Evolutionary conservation across 92 coral and sea anemone genomes (phyloP).

Genomic region (Paragorgia papillata): DNA sequence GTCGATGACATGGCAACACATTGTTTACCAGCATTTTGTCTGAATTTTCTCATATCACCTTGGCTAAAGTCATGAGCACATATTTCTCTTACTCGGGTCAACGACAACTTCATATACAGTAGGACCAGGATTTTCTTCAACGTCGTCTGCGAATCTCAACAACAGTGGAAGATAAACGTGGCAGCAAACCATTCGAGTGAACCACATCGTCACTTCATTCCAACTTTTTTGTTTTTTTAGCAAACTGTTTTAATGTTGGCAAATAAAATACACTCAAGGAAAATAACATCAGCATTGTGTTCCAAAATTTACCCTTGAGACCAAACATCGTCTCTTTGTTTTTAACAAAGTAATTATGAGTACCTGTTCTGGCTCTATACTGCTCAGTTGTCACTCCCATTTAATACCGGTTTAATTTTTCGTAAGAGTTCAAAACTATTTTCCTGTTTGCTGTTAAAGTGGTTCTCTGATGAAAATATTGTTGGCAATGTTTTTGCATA

Average conservation of each 20-base stretch:
- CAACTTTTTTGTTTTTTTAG: too few species aligned
- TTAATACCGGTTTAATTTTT: too few species aligned
- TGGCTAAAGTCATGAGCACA: slow-evolving; percentile 10
- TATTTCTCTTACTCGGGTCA: not conserved
- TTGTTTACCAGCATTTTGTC: not conserved
- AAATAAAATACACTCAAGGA: slow-evolving; percentile 21
- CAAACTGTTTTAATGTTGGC: slow-evolving; percentile 9
- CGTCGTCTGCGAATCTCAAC: slow-evolving; percentile 3
- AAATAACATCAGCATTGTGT: slow-evolving; percentile 25
- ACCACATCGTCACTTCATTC: too few species aligned
- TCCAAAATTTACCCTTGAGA: slow-evolving; percentile 25
- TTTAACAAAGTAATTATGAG: not conserved
- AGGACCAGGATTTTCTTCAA: slow-evolving; percentile 19
- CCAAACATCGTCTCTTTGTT: not conserved
- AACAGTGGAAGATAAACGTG: not conserved
- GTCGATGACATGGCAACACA: not conserved
- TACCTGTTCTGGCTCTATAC: slow-evolving; percentile 21
- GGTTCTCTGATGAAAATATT: too few species aligned
- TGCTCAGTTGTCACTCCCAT: slow-evolving; percentile 16
- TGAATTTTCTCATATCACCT: not conserved
- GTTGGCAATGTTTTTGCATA: too few species aligned
- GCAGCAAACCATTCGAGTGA: too few species aligned
- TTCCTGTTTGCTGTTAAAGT: too few species aligned
- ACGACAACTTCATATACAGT: not conserved
- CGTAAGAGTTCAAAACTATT: too few species aligned